Evolutionary conservation across 92 coral and sea anemone genomes (phyloP).

Genomic region (Metridium senile): DNA sequence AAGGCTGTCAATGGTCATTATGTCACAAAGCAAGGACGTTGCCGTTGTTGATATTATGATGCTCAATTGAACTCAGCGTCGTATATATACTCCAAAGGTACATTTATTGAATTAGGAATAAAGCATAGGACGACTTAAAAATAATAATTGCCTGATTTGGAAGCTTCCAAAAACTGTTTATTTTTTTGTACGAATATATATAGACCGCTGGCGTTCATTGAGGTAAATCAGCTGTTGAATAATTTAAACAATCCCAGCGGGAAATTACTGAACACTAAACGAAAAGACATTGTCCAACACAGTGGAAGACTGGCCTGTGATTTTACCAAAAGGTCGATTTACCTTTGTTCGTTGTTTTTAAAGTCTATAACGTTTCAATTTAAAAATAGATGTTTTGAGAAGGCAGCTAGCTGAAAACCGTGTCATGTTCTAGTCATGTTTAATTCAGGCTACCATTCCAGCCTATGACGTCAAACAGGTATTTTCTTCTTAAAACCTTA

Average conservation of each 20-base stretch:
- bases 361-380: background rate
- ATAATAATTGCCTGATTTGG: no score
- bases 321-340: background rate
- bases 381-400: background rate
- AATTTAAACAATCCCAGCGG: background rate
- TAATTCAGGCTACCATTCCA: background rate
- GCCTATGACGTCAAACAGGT: background rate
- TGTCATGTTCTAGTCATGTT: background rate
- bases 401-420: background rate
- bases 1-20: no score
- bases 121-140: no score
- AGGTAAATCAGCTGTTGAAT: background rate
- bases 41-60: background rate
- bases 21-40: background rate
- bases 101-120: no score
- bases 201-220: background rate
- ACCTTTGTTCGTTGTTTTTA: background rate
- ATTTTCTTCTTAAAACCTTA: background rate
- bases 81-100: no score
- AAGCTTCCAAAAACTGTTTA: background rate
- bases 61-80: no score
- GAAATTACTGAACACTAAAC: background rate
- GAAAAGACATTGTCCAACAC: background rate
- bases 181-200: background rate
- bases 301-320: background rate